Base-by-base conservation (phyloP, 2,113 vertebrate species). In the Microtus pennsylvanicus region DNA sequence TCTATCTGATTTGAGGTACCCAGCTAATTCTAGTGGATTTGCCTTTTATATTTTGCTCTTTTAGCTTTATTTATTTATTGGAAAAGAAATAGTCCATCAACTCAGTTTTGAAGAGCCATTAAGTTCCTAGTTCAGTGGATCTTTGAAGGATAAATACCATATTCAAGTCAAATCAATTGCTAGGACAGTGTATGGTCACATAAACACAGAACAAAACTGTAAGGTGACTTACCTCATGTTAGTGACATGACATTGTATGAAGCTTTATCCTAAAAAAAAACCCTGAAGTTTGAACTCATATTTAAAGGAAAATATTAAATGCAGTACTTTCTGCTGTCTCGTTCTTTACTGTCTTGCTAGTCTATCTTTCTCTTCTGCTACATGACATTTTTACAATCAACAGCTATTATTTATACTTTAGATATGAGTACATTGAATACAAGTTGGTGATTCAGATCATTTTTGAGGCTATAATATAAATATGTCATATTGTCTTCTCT, bases 221-320 rank as follows among this genome's bases (percentile, higher is more conserved):
- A 13, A 88, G 67, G 5, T 11, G 55, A 50, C 75, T 82, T 77
- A 24, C 72, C 93, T 72, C 45, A 7, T 83, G 93, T 87, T 3
- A 30, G 26, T 61, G 4, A 74, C 0, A 87, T 67, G 4, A 74
- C 0, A 82, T 47, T 91, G 9, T n/a, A 61, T 92, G 87, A 72
- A 50, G 7, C 0, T 83, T 76, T 90, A 30, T 86, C 61, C 24
- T 96, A 10, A 26, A 58, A 11, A 38, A 8, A 38, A 52, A 7
- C n/a, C 58, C 19, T 85, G 52, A 95, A 72, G 24, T 78, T 77
- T 58, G 82, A 91, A 55, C 28, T 7, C 7, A 10, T 47, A 77
- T 81, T 96, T 75, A 19, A 94, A 89, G 7, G 6, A 75, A 86
- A 93, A 50, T 86, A 77, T 91, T 96, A 90, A 89, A 67, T 96